Evolutionary conservation across 64 coral and sea anemone genomes (phyloP).

Genomic region (Porites australiensis): DNA sequence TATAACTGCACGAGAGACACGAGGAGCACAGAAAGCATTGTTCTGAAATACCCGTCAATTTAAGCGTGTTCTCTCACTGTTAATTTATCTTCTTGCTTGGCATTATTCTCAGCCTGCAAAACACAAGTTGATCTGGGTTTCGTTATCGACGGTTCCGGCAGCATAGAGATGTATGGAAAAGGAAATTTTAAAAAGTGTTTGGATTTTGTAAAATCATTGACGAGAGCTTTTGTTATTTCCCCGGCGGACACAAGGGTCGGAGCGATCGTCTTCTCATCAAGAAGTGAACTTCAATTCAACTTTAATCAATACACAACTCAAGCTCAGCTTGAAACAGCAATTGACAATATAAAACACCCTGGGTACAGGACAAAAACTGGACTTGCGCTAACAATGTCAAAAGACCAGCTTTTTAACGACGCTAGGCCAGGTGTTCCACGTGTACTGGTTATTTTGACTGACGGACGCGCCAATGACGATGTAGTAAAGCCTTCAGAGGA

Average conservation of each 20-base stretch:
- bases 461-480: conserved; percentile 55
- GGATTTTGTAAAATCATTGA: conserved; percentile 39
- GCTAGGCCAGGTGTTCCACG: conserved; percentile 32
- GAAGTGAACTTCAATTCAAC: conserved; percentile 49
- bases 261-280: conserved; percentile 38
- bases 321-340: conserved; percentile 8
- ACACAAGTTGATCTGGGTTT: conserved; percentile 58
- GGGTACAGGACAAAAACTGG: conserved; percentile 61
- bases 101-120: conserved; percentile 38
- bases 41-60: no score
- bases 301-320: conserved; percentile 36
- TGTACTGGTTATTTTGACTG: conserved; percentile 52
- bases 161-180: conserved; percentile 71
- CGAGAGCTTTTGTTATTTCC: conserved; percentile 41
- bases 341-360: conserved; percentile 18
- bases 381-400: conserved; percentile 33
- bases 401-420: conserved; percentile 40
- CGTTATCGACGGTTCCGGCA: conserved; percentile 54
- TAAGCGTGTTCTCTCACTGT: no score
- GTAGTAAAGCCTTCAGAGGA: conserved; percentile 55
- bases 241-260: conserved; percentile 40
- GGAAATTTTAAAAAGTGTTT: conserved; percentile 57
- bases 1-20: no score
- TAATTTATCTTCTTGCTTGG: not conserved
- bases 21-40: no score